phyloP scores from a whole-genome alignment of 2,888 invertebrate genomes.

The Agrilus biguttatus region DNA sequence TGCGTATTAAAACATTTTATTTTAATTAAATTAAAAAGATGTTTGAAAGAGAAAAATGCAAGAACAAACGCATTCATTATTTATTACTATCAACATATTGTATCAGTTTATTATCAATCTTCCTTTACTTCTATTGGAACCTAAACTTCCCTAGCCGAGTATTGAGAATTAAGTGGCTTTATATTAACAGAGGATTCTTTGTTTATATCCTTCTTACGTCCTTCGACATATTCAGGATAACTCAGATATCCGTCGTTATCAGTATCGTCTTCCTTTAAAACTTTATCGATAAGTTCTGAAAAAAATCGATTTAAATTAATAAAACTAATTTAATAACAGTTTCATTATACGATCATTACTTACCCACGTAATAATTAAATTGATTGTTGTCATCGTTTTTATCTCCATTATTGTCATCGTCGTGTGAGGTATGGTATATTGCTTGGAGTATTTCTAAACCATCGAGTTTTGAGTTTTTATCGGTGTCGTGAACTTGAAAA shows the following conservation, averaged over 20 bases:
- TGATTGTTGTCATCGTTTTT: constrained; percentile 23
- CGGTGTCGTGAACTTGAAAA: constrained; percentile 78
- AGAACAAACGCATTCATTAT: too few species aligned
- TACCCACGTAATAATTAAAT: constrained; percentile 34
- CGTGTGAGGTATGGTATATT: constrained; percentile 57
- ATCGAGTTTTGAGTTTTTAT: constrained; percentile 78
- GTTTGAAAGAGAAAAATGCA: too few species aligned
- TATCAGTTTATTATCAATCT: too few species aligned
- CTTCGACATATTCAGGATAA: constrained; percentile 59
- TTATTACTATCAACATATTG: too few species aligned
- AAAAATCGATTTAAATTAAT: constrained; percentile 10
- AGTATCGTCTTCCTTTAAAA: constrained; percentile 67
- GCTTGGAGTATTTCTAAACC: constrained; percentile 80
- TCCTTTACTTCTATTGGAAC: too few species aligned
- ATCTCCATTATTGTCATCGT: constrained; percentile 31
- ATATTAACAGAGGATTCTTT: too few species aligned
- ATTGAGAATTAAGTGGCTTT: too few species aligned
- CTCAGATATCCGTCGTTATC: constrained; percentile 77
- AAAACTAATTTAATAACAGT: not conserved
- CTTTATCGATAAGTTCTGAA: constrained; percentile 73
- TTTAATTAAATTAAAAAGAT: too few species aligned
- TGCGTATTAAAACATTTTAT: too few species aligned
- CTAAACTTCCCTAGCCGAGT: too few species aligned
- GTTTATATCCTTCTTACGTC: constrained; percentile 18
- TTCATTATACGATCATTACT: constrained; percentile 8